Conservation (phyloP, 2,888 invertebrate genomes). For the Oxytorus armatus region DNA sequence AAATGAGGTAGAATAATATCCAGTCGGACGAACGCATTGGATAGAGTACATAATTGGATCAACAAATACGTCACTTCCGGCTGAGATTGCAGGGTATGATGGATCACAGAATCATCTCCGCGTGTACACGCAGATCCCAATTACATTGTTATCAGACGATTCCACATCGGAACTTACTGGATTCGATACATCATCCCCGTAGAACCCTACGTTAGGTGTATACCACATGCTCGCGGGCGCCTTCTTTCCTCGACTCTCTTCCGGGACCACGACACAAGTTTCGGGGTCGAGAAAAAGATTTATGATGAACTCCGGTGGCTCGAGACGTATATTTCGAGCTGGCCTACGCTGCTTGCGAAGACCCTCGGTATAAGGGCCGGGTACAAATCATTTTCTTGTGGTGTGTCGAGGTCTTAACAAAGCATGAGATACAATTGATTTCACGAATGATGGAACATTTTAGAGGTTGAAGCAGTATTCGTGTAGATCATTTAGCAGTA, state of each 20-base stretch:
- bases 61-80: constrained; percentile 51
- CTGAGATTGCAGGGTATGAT: constrained; percentile 3
- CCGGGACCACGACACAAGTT: constrained; percentile 68
- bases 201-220: constrained; percentile 21
- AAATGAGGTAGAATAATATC: background rate
- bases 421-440: constrained; percentile 46
- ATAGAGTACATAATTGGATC: constrained; percentile 68
- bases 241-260: background rate
- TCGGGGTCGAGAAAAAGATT: constrained; percentile 74
- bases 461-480: background rate
- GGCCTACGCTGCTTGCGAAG: constrained; percentile 8
- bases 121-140: constrained; percentile 69
- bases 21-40: no score
- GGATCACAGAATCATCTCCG: no score
- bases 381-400: constrained; percentile 68
- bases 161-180: constrained; percentile 58
- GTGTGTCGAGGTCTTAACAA: constrained; percentile 40
- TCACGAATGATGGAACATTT: background rate
- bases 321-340: constrained; percentile 55
- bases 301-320: constrained; percentile 67
- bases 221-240: constrained; percentile 2
- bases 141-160: constrained; percentile 75
- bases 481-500: background rate
- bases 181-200: constrained; percentile 75
- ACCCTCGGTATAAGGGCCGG: constrained; percentile 53